phyloP scores from a whole-genome alignment of 2,797 vertebrate species.

The Pseudotriccus pelzelni region DNA sequence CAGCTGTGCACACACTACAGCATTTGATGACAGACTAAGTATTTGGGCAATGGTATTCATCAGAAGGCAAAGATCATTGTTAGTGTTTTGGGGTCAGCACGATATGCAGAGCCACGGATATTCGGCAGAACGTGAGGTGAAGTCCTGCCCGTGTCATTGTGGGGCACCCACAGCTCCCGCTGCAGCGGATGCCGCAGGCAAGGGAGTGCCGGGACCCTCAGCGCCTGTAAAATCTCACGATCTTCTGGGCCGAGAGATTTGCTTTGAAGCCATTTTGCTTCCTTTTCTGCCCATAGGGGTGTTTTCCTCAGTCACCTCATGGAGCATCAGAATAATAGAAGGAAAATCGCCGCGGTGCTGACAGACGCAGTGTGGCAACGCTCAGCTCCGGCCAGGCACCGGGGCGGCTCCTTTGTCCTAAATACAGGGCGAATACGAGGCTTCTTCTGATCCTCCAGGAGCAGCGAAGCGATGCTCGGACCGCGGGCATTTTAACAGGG shows the following conservation, averaged over 20 bases:
- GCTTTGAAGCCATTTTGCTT: neutral
- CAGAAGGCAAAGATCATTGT: neutral
- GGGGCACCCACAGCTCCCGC: neutral
- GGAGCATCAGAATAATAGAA: accelerated
- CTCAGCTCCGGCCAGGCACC: neutral
- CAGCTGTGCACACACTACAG: neutral
- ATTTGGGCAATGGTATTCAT: neutral
- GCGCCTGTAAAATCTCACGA: neutral
- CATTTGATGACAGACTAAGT: neutral
- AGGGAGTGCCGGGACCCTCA: no score
- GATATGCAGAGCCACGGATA: accelerated
- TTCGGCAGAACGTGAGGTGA: accelerated
- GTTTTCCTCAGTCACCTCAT: neutral
- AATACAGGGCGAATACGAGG: accelerated
- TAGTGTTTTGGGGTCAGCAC: neutral
- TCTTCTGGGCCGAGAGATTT: neutral
- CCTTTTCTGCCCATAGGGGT: no score
- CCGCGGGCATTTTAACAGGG: accelerated
- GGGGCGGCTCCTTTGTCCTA: neutral
- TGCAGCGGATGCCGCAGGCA: neutral
- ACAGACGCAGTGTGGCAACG: accelerated
- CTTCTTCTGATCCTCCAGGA: neutral
- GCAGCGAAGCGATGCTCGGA: neutral
- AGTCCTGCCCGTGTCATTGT: accelerated
- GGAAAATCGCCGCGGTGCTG: accelerated